These are phyloP conservation scores for Cloeon dipterum DNA, from an alignment of 2,888 invertebrate genomes.

Conservation along the genomic window DNA sequence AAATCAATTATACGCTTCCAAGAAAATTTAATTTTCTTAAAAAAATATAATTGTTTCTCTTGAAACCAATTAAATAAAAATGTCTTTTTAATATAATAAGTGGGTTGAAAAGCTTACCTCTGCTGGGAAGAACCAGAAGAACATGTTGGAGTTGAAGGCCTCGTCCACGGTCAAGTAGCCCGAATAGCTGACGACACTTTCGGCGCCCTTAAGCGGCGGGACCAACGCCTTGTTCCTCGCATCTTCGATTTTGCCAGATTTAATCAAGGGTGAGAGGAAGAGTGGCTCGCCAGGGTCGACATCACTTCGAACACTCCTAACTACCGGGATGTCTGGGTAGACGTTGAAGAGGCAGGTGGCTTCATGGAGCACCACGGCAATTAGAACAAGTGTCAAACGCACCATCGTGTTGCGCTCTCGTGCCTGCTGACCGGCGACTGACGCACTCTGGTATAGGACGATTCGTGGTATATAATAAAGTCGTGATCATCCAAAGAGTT, in stretches of 20 bases:
- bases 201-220: constrained; percentile 12
- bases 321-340: constrained; percentile 8
- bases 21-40: too few species aligned
- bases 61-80: too few species aligned
- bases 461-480: too few species aligned
- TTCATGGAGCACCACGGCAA: neutral
- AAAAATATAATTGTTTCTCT: too few species aligned
- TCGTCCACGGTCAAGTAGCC: constrained; percentile 69
- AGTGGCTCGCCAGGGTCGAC: constrained; percentile 31
- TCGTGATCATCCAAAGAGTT: too few species aligned
- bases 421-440: too few species aligned
- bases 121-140: constrained; percentile 83
- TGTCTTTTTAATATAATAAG: too few species aligned
- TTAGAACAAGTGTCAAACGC: too few species aligned
- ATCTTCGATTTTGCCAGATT: constrained; percentile 41
- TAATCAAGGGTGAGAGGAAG: constrained; percentile 50
- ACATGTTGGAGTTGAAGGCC: constrained; percentile 52
- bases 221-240: constrained; percentile 24
- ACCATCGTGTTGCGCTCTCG: too few species aligned
- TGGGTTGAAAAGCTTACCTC: too few species aligned
- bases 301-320: constrained; percentile 3
- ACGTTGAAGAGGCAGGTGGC: constrained; percentile 8
- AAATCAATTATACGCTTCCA: too few species aligned
- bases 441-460: too few species aligned
- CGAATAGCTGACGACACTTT: constrained; percentile 41